Base-by-base conservation (phyloP, 2,888 invertebrate genomes). In the Ptilodon capucinus region DNA sequence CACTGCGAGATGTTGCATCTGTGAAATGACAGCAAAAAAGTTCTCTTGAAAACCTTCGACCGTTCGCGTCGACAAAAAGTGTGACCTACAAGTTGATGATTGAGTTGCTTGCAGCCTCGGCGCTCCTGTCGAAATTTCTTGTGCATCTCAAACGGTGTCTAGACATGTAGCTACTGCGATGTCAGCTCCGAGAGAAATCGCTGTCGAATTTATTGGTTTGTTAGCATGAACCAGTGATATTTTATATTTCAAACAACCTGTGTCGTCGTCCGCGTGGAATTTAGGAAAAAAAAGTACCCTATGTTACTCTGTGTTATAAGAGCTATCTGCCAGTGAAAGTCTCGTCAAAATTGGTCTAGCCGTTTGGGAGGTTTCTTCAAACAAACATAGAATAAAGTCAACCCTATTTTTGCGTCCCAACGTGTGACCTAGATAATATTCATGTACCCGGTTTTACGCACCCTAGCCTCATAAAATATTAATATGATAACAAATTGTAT, bases 61-160 rank as follows among this genome's bases (percentile, higher is more conserved):
- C 74, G 68, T 59, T 77, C 73, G 74, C 72, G 51, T 36, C 46
- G 51, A 60, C 66, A 75, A 79, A 77, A 78, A 74, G 57, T 63
- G 57, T 74, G 76, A 71, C 78, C 79, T 73, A 78, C 71, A 74
- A 68, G 45, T 55, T 66, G 64, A 68, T 62, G 65, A 68, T 65
- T 66, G 61, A 62, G 60, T 51, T 54, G 48, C 45, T 57, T 40
- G 18, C 23, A 44, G 47, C 21, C n/a, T n/a, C n/a, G n/a, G n/a
- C 45, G 48, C 42, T 32, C 44, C 48, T 51, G 54, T 51, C 42
- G 51, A 54, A 51, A 51, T 48, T 41, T 53, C 51, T 61, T 43
- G 49, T 51, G 57, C 53, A 53, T 55, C 51, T 51, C 40, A 28
- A 35, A 54, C 17, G 40, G 40, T 40, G 16, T 25, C 40, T 16